Conservation (phyloP, 2,797 vertebrate species). For the Lepilemur ruficaudatus region DNA sequence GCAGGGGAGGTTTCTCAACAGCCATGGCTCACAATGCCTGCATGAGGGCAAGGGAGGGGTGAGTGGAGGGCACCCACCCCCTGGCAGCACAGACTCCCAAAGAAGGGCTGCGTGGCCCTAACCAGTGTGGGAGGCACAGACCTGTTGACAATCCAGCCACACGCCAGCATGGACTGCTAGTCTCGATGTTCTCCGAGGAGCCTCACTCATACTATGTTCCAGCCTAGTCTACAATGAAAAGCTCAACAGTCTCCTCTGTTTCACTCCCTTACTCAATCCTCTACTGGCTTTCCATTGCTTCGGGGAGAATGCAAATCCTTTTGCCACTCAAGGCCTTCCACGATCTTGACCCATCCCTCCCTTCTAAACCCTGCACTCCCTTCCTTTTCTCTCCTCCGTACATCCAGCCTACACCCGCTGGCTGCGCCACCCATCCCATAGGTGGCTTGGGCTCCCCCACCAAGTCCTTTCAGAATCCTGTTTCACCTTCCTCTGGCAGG, state of each 20-base stretch:
- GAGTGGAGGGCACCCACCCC: background rate
- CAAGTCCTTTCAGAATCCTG: background rate
- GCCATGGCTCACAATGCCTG: rapidly evolving
- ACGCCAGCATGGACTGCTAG: background rate
- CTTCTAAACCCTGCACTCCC: background rate
- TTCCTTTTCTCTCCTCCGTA: background rate
- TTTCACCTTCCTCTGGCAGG: background rate
- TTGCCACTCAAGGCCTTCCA: background rate
- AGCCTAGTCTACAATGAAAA: background rate
- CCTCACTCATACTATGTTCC: background rate
- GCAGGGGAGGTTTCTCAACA: background rate
- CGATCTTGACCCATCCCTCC: background rate
- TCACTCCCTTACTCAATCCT: background rate
- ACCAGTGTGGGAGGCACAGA: background rate
- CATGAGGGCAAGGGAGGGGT: background rate
- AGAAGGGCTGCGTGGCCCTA: background rate
- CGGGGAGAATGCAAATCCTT: background rate
- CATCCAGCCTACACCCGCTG: background rate
- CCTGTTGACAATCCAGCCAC: background rate
- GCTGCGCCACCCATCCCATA: rapidly evolving
- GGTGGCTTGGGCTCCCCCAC: background rate
- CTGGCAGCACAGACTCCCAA: background rate
- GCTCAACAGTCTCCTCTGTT: background rate
- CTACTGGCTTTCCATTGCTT: background rate
- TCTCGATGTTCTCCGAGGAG: background rate